A percentile compares a stretch with the other conserved stretches of the same genome.
These are phyloP conservation scores for Danio kyathit DNA, from an alignment of 2,797 vertebrate genomes.

Conservation along the genomic window DNA sequence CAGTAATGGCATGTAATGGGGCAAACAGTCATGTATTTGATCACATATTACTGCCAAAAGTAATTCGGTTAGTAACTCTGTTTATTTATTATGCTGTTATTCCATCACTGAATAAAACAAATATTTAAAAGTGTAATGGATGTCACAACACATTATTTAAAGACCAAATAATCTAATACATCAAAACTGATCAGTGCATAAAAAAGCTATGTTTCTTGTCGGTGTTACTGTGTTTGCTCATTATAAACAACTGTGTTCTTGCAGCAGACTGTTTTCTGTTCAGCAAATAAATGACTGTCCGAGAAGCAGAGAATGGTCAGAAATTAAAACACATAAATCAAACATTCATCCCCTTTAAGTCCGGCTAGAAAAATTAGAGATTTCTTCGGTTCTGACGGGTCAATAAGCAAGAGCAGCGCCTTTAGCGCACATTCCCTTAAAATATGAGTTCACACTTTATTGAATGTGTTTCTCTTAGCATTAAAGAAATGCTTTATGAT, in stretches of 20 bases:
- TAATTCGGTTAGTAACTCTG: too few species aligned
- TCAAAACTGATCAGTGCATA: too few species aligned
- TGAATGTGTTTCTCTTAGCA: conserved; percentile 38
- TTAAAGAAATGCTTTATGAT: conserved; percentile 36
- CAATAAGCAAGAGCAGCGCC: conserved; percentile 32
- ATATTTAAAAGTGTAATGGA: too few species aligned
- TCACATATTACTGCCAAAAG: too few species aligned
- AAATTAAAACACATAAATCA: conserved; percentile 35
- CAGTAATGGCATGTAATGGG: too few species aligned
- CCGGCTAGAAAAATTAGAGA: conserved; percentile 28
- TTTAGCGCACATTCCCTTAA: conserved; percentile 9
- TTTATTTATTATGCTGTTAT: too few species aligned
- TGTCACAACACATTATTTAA: too few species aligned
- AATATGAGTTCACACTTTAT: conserved; percentile 32
- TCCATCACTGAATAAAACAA: too few species aligned
- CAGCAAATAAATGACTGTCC: not conserved
- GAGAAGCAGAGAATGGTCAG: not conserved
- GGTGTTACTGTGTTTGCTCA: too few species aligned
- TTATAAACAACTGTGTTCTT: not conserved
- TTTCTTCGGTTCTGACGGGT: conserved; percentile 14
- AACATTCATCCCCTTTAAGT: conserved; percentile 23
- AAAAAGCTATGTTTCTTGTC: too few species aligned
- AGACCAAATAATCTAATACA: too few species aligned
- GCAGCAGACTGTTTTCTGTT: not conserved
- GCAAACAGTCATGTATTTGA: too few species aligned